phyloP scores from a whole-genome alignment of 2,888 invertebrate genomes.

The Arrhopalites spinosus region DNA sequence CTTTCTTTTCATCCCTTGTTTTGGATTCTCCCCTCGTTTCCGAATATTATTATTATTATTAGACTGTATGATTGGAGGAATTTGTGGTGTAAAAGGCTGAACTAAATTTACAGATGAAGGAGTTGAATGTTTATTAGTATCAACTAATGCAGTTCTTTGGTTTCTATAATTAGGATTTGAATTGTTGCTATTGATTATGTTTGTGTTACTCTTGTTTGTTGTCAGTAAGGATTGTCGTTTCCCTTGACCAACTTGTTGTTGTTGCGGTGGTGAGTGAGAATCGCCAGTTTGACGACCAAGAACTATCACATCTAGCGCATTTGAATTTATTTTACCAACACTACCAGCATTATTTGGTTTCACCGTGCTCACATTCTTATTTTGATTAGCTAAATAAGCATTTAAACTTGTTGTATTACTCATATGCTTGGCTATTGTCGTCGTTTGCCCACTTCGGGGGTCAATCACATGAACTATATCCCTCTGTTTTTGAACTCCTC shows the following conservation, averaged over 20 bases:
- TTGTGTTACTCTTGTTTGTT: conserved; percentile 8
- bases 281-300: conserved; percentile 28
- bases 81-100: conserved; percentile 39
- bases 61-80: conserved; percentile 25
- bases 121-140: conserved; percentile 5
- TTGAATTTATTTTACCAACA: conserved; percentile 53
- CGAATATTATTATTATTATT: conserved; percentile 13
- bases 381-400: background rate
- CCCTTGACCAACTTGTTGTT: background rate
- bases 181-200: background rate
- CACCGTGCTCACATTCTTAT: conserved; percentile 38
- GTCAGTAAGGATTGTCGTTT: conserved; percentile 3
- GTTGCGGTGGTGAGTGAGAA: background rate
- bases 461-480: conserved; percentile 55
- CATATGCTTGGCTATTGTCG: conserved; percentile 55
- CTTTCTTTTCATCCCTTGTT: conserved; percentile 34
- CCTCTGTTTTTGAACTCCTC: conserved; percentile 6
- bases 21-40: conserved; percentile 11
- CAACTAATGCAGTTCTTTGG: conserved; percentile 12
- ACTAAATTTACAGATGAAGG: conserved; percentile 38
- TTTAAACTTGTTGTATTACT: conserved; percentile 41
- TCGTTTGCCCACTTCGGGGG: conserved; percentile 51
- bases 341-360: conserved; percentile 50
- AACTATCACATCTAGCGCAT: conserved; percentile 55
- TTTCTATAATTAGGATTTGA: background rate